Percentiles rank a stretch among this genome's conserved stretches.
Conservation (phyloP, 2,113 vertebrate species). For the Lathamus discolor region DNA sequence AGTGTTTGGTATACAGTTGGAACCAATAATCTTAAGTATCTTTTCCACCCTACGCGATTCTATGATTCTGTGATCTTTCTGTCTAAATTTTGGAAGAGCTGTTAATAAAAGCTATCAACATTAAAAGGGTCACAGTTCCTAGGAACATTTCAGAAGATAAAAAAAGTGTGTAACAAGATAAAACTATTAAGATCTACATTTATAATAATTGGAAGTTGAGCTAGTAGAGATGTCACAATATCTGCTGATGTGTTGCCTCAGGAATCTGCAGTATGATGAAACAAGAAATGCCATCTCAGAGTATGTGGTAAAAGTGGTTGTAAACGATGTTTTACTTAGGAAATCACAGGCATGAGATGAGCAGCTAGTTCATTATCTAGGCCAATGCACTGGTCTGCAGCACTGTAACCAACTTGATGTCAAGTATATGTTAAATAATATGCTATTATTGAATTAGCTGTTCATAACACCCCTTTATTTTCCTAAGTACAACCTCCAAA, state of each 20-base stretch:
- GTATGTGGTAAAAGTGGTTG: not conserved
- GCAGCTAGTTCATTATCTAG: not conserved
- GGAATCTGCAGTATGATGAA: not conserved
- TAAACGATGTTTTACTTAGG: not conserved
- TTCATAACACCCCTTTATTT: not conserved
- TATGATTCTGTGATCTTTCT: not conserved
- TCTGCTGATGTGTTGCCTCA: not conserved
- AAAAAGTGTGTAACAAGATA: not conserved
- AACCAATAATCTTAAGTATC: not conserved
- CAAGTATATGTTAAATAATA: not conserved
- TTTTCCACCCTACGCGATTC: not conserved
- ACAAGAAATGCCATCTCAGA: not conserved
- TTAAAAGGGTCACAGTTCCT: not conserved
- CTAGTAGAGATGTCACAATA: not conserved
- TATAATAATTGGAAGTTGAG: not conserved
- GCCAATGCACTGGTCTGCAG: not conserved
- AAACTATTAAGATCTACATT: not conserved
- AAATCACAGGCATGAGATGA: not conserved
- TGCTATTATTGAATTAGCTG: not conserved
- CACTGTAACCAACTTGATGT: not conserved
- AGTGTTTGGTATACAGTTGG: not conserved
- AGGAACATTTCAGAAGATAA: not conserved
- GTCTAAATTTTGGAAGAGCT: not conserved
- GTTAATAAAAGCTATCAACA: not conserved
- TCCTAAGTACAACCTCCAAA: not conserved